Base-by-base conservation (phyloP, 2,113 vertebrate species). In the Upupa epops region DNA sequence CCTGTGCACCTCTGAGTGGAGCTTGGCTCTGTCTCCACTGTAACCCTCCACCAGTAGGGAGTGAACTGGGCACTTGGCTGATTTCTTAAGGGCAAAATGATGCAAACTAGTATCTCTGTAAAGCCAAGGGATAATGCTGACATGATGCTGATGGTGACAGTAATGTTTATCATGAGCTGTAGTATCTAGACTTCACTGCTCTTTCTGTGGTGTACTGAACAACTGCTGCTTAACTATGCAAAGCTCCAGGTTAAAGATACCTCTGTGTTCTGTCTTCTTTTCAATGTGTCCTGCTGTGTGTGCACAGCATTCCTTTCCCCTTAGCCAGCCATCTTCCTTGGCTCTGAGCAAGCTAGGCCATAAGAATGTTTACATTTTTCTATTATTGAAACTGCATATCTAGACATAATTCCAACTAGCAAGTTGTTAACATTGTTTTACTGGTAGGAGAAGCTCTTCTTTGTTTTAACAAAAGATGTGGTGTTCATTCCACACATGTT, bases 341-440 rank as follows among this genome's bases (percentile, higher is more conserved):
- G 70, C 49, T 95, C 82, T 54, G 88, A 86, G 73, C 26, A 86
- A 95, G 34, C 29, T 49, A 83, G 75, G 58, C 79, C 79, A 52
- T 77, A 75, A 83, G 92, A 95, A 88, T 94, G 78, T 97, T 97
- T 96, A 93, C 86, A 88, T 96, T 95, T 95, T 95, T 92, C 82
- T 88, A 10, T 77, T 59, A 34, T 36, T 83, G 28, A 26, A 86
- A 58, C 77, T 63, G 46, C 46, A 1, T 40, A 55, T 51, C 32
- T 73, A 32, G 64, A 42, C 2, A 4, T 13, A 71, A 60, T 40
- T 61, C 70, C 14, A 56, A 66, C 29, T 42, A 74, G n/a, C n/a
- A 74, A 75, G 24, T 19, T 36, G 24, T 54, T 86, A 73, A 31
- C 13, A 4, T 48, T 22, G 8, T 68, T 65, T 68, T 79, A 24